Evolutionary conservation across 2,888 invertebrate genomes (phyloP).

Genomic region (Atrina japonica): DNA sequence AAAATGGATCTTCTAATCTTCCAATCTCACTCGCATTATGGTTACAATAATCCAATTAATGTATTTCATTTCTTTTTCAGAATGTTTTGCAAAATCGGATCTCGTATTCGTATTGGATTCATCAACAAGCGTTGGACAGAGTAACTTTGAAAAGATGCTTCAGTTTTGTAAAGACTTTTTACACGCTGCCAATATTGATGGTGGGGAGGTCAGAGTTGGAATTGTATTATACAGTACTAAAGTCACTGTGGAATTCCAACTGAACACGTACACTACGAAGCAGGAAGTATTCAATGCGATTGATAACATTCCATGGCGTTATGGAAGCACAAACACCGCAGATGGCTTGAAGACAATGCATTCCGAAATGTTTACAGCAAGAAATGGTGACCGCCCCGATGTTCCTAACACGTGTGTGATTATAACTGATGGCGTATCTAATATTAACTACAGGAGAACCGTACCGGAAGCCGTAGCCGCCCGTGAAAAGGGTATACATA

Average conservation of each 20-base stretch:
- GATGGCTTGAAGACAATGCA: slow-evolving; percentile 61
- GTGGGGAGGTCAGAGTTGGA: too few relatives aligned
- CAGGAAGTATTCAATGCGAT: slow-evolving; percentile 52
- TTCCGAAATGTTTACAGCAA: slow-evolving; percentile 56
- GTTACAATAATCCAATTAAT: too few relatives aligned
- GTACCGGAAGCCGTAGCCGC: slow-evolving; percentile 54
- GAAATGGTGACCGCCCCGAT: slow-evolving; percentile 64
- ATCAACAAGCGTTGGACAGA: slow-evolving; percentile 67
- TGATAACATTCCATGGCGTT: slow-evolving; percentile 55
- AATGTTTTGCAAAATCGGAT: slow-evolving; percentile 47
- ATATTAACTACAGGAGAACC: slow-evolving; percentile 56
- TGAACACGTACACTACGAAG: slow-evolving; percentile 58
- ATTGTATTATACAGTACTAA: slow-evolving; percentile 60
- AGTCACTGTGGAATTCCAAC: slow-evolving; percentile 61
- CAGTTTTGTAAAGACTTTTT: slow-evolving; percentile 60
- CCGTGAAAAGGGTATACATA: slow-evolving; percentile 47
- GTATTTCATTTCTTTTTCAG: too few relatives aligned
- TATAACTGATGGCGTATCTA: slow-evolving; percentile 72
- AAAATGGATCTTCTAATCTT: too few relatives aligned
- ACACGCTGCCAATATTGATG: slow-evolving; percentile 51
- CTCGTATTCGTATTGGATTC: slow-evolving; percentile 62
- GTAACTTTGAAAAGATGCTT: slow-evolving; percentile 63
- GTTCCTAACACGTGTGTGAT: slow-evolving; percentile 65
- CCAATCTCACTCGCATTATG: too few relatives aligned
- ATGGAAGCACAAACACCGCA: slow-evolving; percentile 73